Conservation (phyloP, 1,140 invertebrate species). For the Pogonomyrmex californicus region DNA sequence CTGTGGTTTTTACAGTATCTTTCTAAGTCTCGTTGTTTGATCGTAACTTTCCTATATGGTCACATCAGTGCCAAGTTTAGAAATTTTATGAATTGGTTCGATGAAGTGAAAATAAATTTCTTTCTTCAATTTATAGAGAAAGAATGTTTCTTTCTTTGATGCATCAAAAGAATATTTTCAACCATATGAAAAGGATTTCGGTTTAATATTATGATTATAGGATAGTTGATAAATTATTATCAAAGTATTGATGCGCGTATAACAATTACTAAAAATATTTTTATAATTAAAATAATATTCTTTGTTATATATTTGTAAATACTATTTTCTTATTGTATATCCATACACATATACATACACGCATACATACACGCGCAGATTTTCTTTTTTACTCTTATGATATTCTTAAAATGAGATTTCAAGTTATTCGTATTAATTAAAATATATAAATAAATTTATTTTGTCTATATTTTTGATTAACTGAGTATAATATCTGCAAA, state of each 20-base stretch:
- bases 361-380: background rate
- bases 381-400: background rate
- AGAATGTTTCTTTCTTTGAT: background rate
- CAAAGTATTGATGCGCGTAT: background rate
- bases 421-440: background rate
- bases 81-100: slow-evolving; percentile 34
- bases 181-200: background rate
- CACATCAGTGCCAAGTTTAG: background rate
- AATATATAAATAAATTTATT: background rate
- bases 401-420: background rate
- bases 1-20: background rate
- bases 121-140: slow-evolving; percentile 3
- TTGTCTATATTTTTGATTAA: background rate
- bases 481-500: background rate
- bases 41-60: slow-evolving; percentile 10
- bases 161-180: slow-evolving; percentile 25
- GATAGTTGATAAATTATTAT: background rate
- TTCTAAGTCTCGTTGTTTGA: background rate
- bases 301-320: background rate
- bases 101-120: slow-evolving; percentile 43
- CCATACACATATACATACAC: too few species aligned
- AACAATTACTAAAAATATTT: background rate
- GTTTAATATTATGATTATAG: background rate
- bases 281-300: background rate
- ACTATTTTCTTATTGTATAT: background rate